phyloP scores from a whole-genome alignment of 2,113 vertebrate species.

The Nycticryphes semicollaris region DNA sequence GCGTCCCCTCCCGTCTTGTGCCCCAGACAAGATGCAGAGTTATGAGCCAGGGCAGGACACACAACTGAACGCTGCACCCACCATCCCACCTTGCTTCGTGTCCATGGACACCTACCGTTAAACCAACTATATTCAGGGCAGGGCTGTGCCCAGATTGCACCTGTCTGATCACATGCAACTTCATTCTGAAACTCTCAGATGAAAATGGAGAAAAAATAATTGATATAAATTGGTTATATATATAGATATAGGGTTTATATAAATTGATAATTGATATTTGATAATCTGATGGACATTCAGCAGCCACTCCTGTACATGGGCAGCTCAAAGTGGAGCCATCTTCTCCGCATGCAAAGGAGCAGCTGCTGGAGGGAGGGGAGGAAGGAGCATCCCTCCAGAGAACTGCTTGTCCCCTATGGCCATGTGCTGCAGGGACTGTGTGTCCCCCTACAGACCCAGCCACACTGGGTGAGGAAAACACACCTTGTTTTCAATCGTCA shows the following conservation, averaged over 20 bases:
- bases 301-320: rapidly evolving
- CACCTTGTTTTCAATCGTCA: rapidly evolving
- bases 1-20: rapidly evolving
- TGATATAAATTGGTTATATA: too few relatives aligned
- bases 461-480: rapidly evolving
- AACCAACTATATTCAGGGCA: not conserved
- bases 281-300: not conserved
- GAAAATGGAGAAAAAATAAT: rapidly evolving
- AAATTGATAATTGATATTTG: too few relatives aligned
- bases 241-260: too few relatives aligned
- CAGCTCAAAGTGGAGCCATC: not conserved
- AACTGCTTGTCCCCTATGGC: rapidly evolving
- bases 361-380: not conserved
- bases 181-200: not conserved
- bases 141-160: not conserved
- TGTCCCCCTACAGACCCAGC: not conserved
- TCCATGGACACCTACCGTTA: rapidly evolving
- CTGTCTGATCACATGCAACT: rapidly evolving
- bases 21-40: rapidly evolving
- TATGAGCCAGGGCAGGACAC: not conserved
- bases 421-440: not conserved
- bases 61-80: rapidly evolving
- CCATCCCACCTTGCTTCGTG: rapidly evolving
- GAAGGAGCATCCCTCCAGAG: not conserved
- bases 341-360: not conserved